Evolutionary conservation across 2,113 vertebrate species (phyloP), one percentile per base, ranked within the genome.

Genomic region (Lepus europaeus): DNA sequence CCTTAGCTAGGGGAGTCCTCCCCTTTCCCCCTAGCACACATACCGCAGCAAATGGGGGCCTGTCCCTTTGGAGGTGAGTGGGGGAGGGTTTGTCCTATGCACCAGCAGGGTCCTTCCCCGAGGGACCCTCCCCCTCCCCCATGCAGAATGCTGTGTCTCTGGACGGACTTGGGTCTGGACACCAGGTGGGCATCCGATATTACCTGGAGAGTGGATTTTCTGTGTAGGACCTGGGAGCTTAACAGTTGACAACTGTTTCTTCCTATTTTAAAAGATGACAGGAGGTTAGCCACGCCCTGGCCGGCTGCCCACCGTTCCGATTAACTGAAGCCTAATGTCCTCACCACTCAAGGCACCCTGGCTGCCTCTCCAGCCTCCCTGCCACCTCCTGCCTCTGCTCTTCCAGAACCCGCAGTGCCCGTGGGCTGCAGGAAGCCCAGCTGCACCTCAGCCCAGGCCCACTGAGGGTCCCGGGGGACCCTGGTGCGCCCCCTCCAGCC

Each of bases 91-190:
- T 51, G 5, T 33, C 39, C 31, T 29, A 39, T 51, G 9, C 2
- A 22, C 9, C 25, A 16, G 53, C 5, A n/a, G 22, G 45, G 31
- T 6, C 20, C 49, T 95, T 64, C 66, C 36, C 78, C 16, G 39
- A 73, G 68, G 33, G 25, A 39, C 23, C 45, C 19, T 76, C 59
- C 64, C 64, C 8, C 9, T 6, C 20, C 49, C 23, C 78, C 10
- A 20, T 39, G 39, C 8, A 23, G 31, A n/a, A 69, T 9, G 2
- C 27, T 59, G 7, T 23, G 8, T 72, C 27, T 90, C 36, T 59
- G 6, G 61, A 72, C 49, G 87, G 72, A 78, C 85, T 74, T 90
- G 70, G 17, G 36, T 61, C 88, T 83, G 27, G 49, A 90, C 79
- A 74, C 53, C 51, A 73, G 36, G 19, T 20, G 14, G 84, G 56